Evolutionary conservation across 2,797 vertebrate species (phyloP).

Genomic region (Ctenochaetus hawaiiensis): DNA sequence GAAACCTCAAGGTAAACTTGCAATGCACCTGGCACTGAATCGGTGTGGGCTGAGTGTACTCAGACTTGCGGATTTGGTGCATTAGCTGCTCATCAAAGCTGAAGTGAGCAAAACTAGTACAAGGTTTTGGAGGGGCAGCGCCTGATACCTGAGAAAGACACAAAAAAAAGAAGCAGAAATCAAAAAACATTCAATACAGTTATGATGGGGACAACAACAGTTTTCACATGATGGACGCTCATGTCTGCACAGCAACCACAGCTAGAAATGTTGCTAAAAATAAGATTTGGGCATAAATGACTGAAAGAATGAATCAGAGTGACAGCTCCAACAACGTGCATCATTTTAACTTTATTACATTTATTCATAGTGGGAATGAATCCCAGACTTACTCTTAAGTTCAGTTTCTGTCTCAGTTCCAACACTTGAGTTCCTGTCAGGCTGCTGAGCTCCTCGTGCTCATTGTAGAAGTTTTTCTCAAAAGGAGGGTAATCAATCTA

Average conservation of each 20-base stretch:
- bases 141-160: constrained; percentile 90
- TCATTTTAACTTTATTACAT: background rate
- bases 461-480: constrained; percentile 98
- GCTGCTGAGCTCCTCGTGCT: constrained; percentile 94
- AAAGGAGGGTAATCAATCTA: constrained; percentile 98
- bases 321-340: background rate
- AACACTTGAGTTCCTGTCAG: constrained; percentile 90
- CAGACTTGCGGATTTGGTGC: constrained; percentile 98
- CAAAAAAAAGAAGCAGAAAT: background rate
- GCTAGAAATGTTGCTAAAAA: background rate
- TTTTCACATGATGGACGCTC: background rate
- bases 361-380: background rate
- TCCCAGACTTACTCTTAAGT: constrained; percentile 89
- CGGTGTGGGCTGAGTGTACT: constrained; percentile 97
- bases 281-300: background rate
- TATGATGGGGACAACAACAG: background rate
- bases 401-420: constrained; percentile 95
- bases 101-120: constrained; percentile 98
- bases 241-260: background rate
- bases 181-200: background rate
- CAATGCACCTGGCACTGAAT: constrained; percentile 96
- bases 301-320: background rate
- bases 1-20: constrained; percentile 2
- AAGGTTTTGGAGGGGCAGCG: constrained; percentile 94
- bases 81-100: constrained; percentile 97